phyloP scores from a whole-genome alignment of 2,888 invertebrate genomes.

The Tortrix viridana region DNA sequence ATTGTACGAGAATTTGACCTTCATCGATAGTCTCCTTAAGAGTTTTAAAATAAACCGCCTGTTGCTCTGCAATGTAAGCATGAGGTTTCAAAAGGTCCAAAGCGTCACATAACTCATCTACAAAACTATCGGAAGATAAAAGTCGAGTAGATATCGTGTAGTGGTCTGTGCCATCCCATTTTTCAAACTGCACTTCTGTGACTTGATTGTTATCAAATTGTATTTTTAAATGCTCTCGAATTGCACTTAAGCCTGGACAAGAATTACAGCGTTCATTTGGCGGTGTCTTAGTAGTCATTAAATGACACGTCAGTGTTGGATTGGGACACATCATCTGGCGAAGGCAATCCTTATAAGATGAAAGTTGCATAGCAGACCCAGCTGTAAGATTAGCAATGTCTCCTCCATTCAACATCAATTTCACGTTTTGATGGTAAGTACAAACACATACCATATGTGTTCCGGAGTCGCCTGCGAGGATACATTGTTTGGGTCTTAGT shows the following conservation, averaged over 20 bases:
- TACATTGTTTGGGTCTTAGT: conserved; percentile 42
- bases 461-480: conserved; percentile 42
- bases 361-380: conserved; percentile 39
- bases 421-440: too few species aligned
- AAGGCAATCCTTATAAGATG: conserved; percentile 41
- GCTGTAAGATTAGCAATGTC: conserved; percentile 40
- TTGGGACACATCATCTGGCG: too few species aligned
- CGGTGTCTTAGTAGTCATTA: conserved; percentile 39
- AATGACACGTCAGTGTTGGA: conserved; percentile 40
- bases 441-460: conserved; percentile 40
- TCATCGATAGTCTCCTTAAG: conserved; percentile 25
- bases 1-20: conserved; percentile 31
- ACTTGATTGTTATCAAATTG: conserved; percentile 40
- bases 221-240: conserved; percentile 40
- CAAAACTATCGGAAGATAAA: conserved; percentile 38
- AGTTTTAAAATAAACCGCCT: conserved; percentile 37
- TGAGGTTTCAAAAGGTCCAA: conserved; percentile 39
- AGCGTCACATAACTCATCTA: conserved; percentile 35
- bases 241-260: conserved; percentile 40
- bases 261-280: conserved; percentile 37
- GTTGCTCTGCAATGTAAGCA: conserved; percentile 38
- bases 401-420: conserved; percentile 42
- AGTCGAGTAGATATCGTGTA: conserved; percentile 34
- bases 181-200: conserved; percentile 39
- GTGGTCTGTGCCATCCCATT: conserved; percentile 40